phyloP scores from a whole-genome alignment of 1,140 invertebrate species.

The Cyclina sinensis region DNA sequence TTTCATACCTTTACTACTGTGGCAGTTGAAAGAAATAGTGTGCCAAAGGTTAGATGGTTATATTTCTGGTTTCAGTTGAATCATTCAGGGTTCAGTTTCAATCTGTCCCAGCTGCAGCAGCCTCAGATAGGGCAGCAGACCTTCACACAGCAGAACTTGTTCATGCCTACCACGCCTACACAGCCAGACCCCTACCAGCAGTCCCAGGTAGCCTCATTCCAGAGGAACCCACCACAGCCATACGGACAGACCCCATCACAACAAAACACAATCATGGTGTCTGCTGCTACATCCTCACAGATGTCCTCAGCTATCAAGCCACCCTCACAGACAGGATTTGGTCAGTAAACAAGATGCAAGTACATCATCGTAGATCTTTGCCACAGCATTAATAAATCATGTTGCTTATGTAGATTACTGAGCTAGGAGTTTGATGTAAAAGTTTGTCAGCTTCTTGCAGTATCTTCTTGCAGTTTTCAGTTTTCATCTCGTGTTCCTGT shows the following conservation, averaged over 20 bases:
- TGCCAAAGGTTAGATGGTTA: too few relatives aligned
- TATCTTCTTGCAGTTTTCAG: too few relatives aligned
- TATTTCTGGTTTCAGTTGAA: slow-evolving; percentile 85
- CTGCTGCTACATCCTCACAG: slow-evolving; percentile 94
- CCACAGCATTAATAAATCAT: too few relatives aligned
- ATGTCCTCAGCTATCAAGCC: slow-evolving; percentile 96
- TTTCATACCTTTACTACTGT: too few relatives aligned
- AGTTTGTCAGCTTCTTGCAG: too few relatives aligned
- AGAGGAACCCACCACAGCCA: slow-evolving; percentile 73
- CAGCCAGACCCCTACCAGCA: slow-evolving; percentile 87
- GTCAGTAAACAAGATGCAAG: slow-evolving; percentile 71
- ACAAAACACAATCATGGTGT: slow-evolving; percentile 95
- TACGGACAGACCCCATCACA: slow-evolving; percentile 87
- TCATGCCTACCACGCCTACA: slow-evolving; percentile 82
- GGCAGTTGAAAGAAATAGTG: too few relatives aligned
- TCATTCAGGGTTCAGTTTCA: slow-evolving; percentile 89
- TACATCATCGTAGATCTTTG: too few relatives aligned
- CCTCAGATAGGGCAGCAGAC: slow-evolving; percentile 87
- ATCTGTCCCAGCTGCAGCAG: slow-evolving; percentile 90
- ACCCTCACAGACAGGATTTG: slow-evolving; percentile 87
- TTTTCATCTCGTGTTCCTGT: too few relatives aligned
- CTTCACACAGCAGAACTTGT: slow-evolving; percentile 82
- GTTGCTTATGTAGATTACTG: too few relatives aligned
- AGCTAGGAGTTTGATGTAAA: too few relatives aligned
- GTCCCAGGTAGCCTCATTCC: slow-evolving; percentile 87